phyloP scores from a whole-genome alignment of 1,140 invertebrate species.

The Amphibalanus amphitrite region DNA sequence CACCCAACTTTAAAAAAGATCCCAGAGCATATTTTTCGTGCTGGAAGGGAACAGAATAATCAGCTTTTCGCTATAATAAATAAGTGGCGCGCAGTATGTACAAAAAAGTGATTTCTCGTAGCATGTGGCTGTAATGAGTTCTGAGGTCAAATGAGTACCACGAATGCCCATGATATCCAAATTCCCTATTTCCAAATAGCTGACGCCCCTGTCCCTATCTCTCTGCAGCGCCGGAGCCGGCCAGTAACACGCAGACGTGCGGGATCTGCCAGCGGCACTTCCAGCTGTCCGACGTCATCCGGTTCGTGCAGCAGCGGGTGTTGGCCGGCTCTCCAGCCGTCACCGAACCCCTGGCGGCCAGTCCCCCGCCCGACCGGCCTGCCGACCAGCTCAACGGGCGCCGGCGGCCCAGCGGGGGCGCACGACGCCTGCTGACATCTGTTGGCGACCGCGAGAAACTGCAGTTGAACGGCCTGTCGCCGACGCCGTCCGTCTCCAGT shows the following conservation, averaged over 20 bases:
- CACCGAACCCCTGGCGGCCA: slow-evolving; percentile 11
- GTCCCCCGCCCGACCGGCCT: slow-evolving; percentile 36
- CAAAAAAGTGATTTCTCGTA: too few relatives aligned
- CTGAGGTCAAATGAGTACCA: too few relatives aligned
- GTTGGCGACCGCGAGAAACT: slow-evolving; percentile 7
- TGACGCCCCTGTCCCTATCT: neutral
- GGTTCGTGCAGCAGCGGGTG: slow-evolving; percentile 91
- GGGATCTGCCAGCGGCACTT: slow-evolving; percentile 78
- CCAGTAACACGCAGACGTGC: slow-evolving; percentile 67
- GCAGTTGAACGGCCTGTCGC: neutral
- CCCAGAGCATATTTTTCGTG: too few relatives aligned
- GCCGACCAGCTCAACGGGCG: neutral
- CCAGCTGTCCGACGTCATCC: slow-evolving; percentile 75
- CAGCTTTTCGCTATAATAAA: too few relatives aligned
- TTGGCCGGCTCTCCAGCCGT: slow-evolving; percentile 22
- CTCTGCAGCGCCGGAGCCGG: neutral
- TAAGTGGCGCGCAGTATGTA: too few relatives aligned
- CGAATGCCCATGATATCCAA: too few relatives aligned
- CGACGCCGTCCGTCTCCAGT: slow-evolving; percentile 6
- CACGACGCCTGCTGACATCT: slow-evolving; percentile 8
- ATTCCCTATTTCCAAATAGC: too few relatives aligned
- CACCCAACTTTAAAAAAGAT: too few relatives aligned
- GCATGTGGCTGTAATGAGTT: too few relatives aligned
- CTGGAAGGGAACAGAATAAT: too few relatives aligned
- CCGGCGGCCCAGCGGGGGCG: slow-evolving; percentile 5